A percentile compares a stretch with the other conserved stretches of the same genome.
phyloP scores from a whole-genome alignment of 2,888 invertebrate genomes.

The Eumacrocentrus americanus region DNA sequence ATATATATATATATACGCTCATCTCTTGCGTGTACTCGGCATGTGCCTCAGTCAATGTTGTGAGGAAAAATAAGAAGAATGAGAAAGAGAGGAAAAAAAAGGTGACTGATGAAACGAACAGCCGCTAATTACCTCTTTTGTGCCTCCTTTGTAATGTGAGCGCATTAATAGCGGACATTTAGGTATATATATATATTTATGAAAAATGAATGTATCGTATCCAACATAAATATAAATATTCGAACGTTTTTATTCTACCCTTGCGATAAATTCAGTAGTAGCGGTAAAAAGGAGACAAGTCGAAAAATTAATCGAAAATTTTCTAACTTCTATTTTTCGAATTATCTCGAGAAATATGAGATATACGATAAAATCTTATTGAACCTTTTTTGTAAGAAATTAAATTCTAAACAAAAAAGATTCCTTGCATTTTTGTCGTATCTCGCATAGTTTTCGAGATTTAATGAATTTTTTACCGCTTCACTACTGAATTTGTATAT shows the following conservation, averaged over 20 bases:
- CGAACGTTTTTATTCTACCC: neutral
- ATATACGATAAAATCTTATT: too few relatives aligned
- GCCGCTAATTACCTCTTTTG: conserved; percentile 58
- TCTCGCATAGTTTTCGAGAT: too few relatives aligned
- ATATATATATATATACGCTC: neutral
- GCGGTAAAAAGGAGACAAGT: neutral
- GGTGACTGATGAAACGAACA: conserved; percentile 56
- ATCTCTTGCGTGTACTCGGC: neutral
- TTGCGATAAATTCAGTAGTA: neutral
- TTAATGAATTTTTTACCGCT: too few relatives aligned
- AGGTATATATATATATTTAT: conserved; percentile 54
- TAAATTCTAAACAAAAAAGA: too few relatives aligned
- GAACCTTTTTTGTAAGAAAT: too few relatives aligned
- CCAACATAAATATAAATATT: too few relatives aligned
- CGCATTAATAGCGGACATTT: conserved; percentile 58
- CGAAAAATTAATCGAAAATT: neutral
- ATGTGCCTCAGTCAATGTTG: conserved; percentile 2
- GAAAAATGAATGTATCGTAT: conserved; percentile 54
- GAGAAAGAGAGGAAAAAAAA: conserved; percentile 20
- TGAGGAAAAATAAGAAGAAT: neutral
- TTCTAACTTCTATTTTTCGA: too few relatives aligned
- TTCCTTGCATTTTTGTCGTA: too few relatives aligned
- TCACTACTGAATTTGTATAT: too few relatives aligned
- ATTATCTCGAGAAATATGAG: too few relatives aligned
- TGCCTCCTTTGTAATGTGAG: conserved; percentile 49